These are phyloP conservation scores for Pyrrhosoma nymphula DNA, from an alignment of 2,888 invertebrate genomes.

Conservation along the genomic window DNA sequence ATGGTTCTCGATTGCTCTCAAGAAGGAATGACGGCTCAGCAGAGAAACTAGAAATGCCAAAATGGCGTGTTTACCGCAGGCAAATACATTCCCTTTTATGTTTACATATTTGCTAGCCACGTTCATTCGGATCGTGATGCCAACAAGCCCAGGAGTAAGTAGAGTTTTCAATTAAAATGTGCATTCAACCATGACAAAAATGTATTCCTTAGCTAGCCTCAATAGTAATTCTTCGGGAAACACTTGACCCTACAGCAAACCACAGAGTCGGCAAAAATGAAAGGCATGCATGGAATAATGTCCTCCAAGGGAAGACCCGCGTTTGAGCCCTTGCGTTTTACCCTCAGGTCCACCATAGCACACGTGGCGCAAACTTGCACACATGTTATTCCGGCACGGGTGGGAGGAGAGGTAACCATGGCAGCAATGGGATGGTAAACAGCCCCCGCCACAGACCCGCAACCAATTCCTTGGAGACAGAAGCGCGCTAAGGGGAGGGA, in stretches of 20 bases:
- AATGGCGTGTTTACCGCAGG: background rate
- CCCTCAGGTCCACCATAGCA: background rate
- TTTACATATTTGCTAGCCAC: background rate
- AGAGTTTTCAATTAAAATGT: background rate
- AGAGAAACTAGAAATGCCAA: background rate
- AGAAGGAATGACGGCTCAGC: background rate
- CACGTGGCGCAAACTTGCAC: constrained; percentile 42
- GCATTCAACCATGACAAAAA: background rate
- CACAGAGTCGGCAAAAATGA: constrained; percentile 29
- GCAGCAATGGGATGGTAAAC: constrained; percentile 10
- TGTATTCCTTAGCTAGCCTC: background rate
- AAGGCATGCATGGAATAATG: background rate
- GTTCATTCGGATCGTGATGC: background rate
- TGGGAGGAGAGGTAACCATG: background rate
- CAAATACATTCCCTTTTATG: background rate
- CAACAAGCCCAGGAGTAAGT: background rate
- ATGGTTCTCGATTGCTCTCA: background rate
- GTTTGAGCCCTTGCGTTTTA: background rate
- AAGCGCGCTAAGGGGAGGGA: background rate
- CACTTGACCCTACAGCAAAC: background rate
- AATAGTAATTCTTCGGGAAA: background rate
- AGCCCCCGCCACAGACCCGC: background rate
- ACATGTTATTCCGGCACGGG: constrained; percentile 11
- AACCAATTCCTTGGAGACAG: constrained; percentile 46
- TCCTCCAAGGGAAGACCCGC: background rate